These are phyloP conservation scores for Dendrolimus kikuchii DNA, from an alignment of 1,140 invertebrate species.

Conservation along the genomic window DNA sequence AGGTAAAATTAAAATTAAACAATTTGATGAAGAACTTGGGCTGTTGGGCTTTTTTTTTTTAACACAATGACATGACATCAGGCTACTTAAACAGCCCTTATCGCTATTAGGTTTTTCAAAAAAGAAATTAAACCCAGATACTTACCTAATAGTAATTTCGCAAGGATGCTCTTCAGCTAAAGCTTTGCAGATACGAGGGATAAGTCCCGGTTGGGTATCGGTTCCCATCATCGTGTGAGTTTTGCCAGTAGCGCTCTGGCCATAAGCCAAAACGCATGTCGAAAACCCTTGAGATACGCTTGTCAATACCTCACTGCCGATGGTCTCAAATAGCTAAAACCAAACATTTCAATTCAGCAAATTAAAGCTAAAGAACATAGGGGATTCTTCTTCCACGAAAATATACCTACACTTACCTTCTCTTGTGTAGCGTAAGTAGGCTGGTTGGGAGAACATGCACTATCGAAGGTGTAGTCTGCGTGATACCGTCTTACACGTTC, in stretches of 20 bases:
- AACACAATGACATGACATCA: too few relatives aligned
- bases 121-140: background rate
- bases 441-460: slow-evolving; percentile 61
- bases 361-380: too few relatives aligned
- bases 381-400: too few relatives aligned
- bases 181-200: slow-evolving; percentile 65
- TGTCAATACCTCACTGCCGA: slow-evolving; percentile 77
- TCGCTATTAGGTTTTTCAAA: background rate
- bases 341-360: background rate
- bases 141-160: slow-evolving; percentile 44
- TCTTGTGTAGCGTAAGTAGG: slow-evolving; percentile 76
- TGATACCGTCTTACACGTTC: slow-evolving; percentile 78
- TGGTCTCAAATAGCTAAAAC: slow-evolving; percentile 76
- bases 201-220: slow-evolving; percentile 43
- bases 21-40: too few relatives aligned
- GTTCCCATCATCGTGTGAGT: slow-evolving; percentile 85
- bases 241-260: slow-evolving; percentile 87
- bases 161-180: slow-evolving; percentile 45
- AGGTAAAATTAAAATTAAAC: too few relatives aligned
- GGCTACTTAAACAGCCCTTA: background rate
- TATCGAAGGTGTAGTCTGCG: slow-evolving; percentile 83
- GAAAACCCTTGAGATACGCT: slow-evolving; percentile 74
- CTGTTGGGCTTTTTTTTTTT: too few relatives aligned
- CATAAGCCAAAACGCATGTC: slow-evolving; percentile 82
- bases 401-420: slow-evolving; percentile 63